Evolutionary conservation across 2,888 invertebrate genomes (phyloP).

Genomic region (Salticus scenicus): DNA sequence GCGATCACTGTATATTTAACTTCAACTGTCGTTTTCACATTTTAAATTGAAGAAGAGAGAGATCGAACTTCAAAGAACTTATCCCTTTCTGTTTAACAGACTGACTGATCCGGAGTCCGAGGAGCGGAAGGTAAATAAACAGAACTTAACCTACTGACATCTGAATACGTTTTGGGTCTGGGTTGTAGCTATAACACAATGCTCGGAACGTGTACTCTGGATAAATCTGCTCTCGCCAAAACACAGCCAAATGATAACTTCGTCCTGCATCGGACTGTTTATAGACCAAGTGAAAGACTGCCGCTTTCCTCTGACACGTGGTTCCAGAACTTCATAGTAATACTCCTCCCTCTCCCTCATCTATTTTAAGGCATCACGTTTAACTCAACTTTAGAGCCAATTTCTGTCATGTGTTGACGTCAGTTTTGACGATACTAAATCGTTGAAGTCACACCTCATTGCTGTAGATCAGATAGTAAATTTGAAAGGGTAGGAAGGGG

Average conservation of each 20-base stretch:
- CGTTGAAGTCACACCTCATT: not conserved
- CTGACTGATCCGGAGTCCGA: not conserved
- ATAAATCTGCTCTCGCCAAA: not conserved
- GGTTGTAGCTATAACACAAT: not conserved
- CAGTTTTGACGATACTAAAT: not conserved
- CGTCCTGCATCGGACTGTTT: not conserved
- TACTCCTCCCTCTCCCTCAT: not conserved
- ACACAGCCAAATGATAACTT: not conserved
- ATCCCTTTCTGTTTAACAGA: not conserved
- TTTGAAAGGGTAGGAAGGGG: too few species aligned
- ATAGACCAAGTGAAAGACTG: slow-evolving; percentile 1
- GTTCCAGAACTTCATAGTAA: not conserved
- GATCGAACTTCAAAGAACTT: not conserved
- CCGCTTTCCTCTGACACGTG: slow-evolving; percentile 9
- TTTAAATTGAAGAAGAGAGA: too few species aligned
- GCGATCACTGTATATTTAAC: too few species aligned
- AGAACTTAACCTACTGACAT: slow-evolving; percentile 4
- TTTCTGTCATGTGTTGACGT: not conserved
- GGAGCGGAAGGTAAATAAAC: not conserved
- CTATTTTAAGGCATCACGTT: not conserved
- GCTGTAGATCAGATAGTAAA: too few species aligned
- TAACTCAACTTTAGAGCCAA: not conserved
- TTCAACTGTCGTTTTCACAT: too few species aligned
- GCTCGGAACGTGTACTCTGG: not conserved
- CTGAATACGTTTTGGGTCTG: not conserved